Evolutionary conservation across 92 coral and sea anemone genomes (phyloP).

Genomic region (Zoanthus sociatus): DNA sequence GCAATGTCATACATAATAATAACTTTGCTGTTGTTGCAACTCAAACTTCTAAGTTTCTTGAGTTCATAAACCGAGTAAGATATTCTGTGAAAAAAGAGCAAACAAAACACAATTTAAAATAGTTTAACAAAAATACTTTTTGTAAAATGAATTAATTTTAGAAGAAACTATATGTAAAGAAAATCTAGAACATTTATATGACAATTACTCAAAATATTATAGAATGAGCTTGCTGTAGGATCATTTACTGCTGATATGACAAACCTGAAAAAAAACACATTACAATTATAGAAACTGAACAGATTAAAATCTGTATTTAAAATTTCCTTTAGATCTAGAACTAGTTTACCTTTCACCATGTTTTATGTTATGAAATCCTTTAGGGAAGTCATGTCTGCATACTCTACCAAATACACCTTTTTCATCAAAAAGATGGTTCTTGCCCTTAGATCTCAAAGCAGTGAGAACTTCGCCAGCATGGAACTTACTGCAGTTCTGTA

Average conservation of each 20-base stretch:
- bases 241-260: not conserved
- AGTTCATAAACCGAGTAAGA: conserved; percentile 73
- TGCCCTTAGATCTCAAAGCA: conserved; percentile 40
- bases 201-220: too few relatives aligned
- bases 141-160: not conserved
- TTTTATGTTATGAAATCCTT: conserved; percentile 57
- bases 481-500: conserved; percentile 63
- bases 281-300: not conserved
- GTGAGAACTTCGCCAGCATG: conserved; percentile 68
- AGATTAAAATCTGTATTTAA: not conserved
- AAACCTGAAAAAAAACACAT: not conserved
- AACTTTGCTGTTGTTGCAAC: conserved; percentile 23
- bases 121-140: not conserved
- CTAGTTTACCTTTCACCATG: conserved; percentile 69
- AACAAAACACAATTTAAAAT: not conserved
- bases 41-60: conserved; percentile 43
- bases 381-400: conserved; percentile 63
- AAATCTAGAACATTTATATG: too few relatives aligned
- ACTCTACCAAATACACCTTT: conserved; percentile 67
- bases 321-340: not conserved
- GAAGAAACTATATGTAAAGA: too few relatives aligned
- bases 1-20: conserved; percentile 68
- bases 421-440: conserved; percentile 64
- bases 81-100: conserved; percentile 45
- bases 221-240: too few relatives aligned